Evolutionary conservation across 1,140 invertebrate species (phyloP), one percentile per base, ranked within the genome.

Genomic region (Cyclargus thomasi): DNA sequence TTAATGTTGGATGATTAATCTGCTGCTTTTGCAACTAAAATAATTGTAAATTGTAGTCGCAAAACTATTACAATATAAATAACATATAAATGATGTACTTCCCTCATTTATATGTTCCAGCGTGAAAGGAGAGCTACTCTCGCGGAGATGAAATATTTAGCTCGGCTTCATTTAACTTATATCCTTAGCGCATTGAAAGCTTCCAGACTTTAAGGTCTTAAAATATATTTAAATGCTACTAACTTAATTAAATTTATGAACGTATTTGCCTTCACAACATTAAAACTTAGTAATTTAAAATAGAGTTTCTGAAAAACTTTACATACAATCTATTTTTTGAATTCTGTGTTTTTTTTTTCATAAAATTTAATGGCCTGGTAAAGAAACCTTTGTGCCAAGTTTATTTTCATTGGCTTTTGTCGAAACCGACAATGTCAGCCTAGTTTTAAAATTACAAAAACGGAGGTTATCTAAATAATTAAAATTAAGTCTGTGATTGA

Each of bases 111-210:
- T 47, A 47, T 47, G 8, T 29, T 29, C 4, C 29, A 29, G 39
- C 39, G 14, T 47, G 14, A 47, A 39, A 47, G 39, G 39, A 47
- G 39, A 8, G 39, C 39, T 47, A 16, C 8, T 14, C 39, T 47
- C 39, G 39, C 39, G 39, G 14, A 47, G 39, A 47, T 47, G 39
- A 47, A 47, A 47, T 47, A 47, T 47, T 47, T 47, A 47, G 39
- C 39, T 11, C 6, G 3, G 39, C 39, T 47, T 47, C 39, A 47
- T 47, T 47, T 47, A 47, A 47, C 8, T 47, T 47, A 47, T 47
- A 47, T 47, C 39, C 8, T 47, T 47, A 29, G 39, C 10, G 39
- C 39, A 47, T 47, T 47, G 36, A 47, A 47, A 47, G 39, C 4
- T 47, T 47, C 39, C 39, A 47, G 39, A 47, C 39, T 47, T 1